Conservation (phyloP, 2,797 vertebrate species). For the Sternarchorhynchus goeldii region DNA sequence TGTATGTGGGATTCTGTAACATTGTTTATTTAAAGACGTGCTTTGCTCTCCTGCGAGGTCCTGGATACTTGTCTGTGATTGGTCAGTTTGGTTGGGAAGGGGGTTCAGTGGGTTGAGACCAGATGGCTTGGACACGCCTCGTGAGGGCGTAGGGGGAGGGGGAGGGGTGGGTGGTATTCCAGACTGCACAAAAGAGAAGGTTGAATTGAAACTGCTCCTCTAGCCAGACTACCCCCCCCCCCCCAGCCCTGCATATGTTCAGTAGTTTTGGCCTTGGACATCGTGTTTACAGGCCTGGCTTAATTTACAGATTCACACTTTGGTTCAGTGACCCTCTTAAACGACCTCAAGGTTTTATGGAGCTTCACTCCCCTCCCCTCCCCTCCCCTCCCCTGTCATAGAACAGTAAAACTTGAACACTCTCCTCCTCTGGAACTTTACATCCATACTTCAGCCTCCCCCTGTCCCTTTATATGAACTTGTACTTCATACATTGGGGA, state of each 20-base stretch:
- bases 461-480: too few relatives aligned
- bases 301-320: conserved; percentile 50
- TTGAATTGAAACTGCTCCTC: conserved; percentile 39
- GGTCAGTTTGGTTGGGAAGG: conserved; percentile 63
- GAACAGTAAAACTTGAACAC: not conserved
- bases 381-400: not conserved
- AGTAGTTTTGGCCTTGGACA: conserved; percentile 11
- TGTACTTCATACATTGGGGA: too few relatives aligned
- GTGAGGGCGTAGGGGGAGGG: conserved; percentile 55
- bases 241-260: conserved; percentile 14
- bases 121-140: conserved; percentile 74
- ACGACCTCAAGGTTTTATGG: conserved; percentile 39
- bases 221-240: not conserved
- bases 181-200: conserved; percentile 67
- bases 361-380: not conserved
- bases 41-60: conserved; percentile 44
- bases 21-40: conserved; percentile 5
- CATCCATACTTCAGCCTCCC: not conserved
- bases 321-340: conserved; percentile 24
- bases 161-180: conserved; percentile 55
- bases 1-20: not conserved
- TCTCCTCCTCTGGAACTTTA: not conserved
- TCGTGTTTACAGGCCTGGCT: conserved; percentile 49
- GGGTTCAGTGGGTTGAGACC: conserved; percentile 65
- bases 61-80: conserved; percentile 55